These are phyloP conservation scores for Sarcophaga carnaria DNA, from an alignment of 2,888 invertebrate species.

Conservation along the genomic window DNA sequence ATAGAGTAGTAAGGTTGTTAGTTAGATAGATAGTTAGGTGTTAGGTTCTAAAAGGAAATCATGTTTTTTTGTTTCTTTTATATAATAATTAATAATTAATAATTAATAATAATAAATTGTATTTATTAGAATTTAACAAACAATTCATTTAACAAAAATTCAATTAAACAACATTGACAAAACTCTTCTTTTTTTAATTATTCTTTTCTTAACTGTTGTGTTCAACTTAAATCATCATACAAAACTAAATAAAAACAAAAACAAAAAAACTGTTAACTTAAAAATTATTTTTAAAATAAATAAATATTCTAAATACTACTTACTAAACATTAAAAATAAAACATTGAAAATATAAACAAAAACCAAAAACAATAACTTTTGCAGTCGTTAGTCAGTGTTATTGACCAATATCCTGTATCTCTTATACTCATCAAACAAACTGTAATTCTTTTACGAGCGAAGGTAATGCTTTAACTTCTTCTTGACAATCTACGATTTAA, in stretches of 20 bases:
- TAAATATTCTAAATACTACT: slow-evolving; percentile 48
- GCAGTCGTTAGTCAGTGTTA: too few relatives aligned
- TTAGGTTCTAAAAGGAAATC: slow-evolving; percentile 32
- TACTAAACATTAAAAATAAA: neutral
- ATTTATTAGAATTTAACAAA: slow-evolving; percentile 61
- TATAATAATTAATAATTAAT: too few relatives aligned
- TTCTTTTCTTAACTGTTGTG: slow-evolving; percentile 21
- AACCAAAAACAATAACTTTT: neutral
- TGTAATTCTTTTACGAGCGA: too few relatives aligned
- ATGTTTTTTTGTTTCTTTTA: slow-evolving; percentile 18
- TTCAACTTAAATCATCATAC: slow-evolving; percentile 18
- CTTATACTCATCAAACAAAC: too few relatives aligned
- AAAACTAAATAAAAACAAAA: neutral
- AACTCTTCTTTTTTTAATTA: slow-evolving; percentile 44
- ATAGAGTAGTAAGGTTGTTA: neutral
- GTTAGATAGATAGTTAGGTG: neutral
- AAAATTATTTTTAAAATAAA: slow-evolving; percentile 1
- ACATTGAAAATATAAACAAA: slow-evolving; percentile 27
- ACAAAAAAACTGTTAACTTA: neutral
- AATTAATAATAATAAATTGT: too few relatives aligned
- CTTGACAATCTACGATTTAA: too few relatives aligned
- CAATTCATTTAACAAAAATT: slow-evolving; percentile 63
- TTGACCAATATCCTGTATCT: too few relatives aligned
- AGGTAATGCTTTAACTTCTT: too few relatives aligned
- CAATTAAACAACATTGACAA: slow-evolving; percentile 66